Percentiles rank a stretch among this genome's conserved stretches.
Conservation (phyloP, 1,140 invertebrate genomes). For the Choristoneura fumiferana region DNA sequence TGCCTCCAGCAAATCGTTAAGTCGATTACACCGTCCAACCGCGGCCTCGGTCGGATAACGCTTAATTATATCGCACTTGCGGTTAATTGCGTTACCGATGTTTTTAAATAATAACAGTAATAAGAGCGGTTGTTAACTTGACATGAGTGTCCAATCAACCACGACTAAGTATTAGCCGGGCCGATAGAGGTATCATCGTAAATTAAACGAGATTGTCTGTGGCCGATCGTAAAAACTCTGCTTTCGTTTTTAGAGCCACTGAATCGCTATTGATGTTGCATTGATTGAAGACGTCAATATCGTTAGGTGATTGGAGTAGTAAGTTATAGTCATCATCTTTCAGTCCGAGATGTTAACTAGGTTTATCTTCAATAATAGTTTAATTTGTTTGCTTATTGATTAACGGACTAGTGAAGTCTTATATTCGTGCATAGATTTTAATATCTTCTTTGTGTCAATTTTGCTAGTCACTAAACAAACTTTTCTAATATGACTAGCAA, state of each 20-base stretch:
- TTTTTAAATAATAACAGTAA: conserved; percentile 16
- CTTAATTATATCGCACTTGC: conserved; percentile 10
- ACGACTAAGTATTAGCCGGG: background rate
- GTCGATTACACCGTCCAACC: background rate
- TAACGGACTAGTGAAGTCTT: too few species aligned
- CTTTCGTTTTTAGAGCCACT: conserved; percentile 17
- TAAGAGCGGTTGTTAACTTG: conserved; percentile 7
- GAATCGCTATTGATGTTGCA: conserved; percentile 7
- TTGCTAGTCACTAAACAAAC: too few species aligned
- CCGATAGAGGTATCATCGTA: conserved; percentile 9
- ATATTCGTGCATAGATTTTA: too few species aligned
- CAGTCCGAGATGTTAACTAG: too few species aligned
- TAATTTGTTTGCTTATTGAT: too few species aligned
- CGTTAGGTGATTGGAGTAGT: background rate
- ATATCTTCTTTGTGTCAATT: too few species aligned
- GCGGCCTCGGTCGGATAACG: background rate
- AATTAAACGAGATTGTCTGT: conserved; percentile 4
- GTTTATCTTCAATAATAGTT: too few species aligned
- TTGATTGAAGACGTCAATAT: conserved; percentile 9
- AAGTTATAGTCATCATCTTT: background rate
- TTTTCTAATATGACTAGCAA: too few species aligned
- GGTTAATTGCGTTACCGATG: conserved; percentile 12
- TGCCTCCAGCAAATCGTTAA: conserved; percentile 6
- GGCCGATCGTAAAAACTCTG: conserved; percentile 1
- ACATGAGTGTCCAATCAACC: conserved; percentile 2